Evolutionary conservation across 2,797 vertebrate genomes (phyloP).

Genomic region (Diplodus puntazzo): DNA sequence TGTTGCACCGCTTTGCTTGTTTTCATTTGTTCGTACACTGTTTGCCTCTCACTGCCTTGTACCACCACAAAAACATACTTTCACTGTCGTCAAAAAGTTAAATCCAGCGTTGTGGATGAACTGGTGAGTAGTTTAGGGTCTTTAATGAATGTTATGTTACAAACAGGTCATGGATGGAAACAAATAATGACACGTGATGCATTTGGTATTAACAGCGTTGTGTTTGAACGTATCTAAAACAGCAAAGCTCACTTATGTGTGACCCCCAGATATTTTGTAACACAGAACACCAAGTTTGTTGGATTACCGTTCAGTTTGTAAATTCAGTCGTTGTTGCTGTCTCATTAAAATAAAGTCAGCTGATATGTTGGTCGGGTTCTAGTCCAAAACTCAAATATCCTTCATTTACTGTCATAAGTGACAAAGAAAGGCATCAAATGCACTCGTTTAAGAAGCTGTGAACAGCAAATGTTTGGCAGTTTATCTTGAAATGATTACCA

Average conservation of each 20-base stretch:
- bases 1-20: conserved; percentile 72
- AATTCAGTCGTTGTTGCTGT: conserved; percentile 11
- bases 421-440: no score
- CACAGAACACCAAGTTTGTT: conserved; percentile 10
- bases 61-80: neutral
- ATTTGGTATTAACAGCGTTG: conserved; percentile 29
- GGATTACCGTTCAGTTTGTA: conserved; percentile 49
- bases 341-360: no score
- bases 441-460: no score
- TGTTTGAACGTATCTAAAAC: conserved; percentile 9
- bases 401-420: no score
- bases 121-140: neutral
- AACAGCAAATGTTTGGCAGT: no score
- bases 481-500: no score
- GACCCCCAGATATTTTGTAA: neutral
- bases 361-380: no score
- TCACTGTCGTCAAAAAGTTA: neutral
- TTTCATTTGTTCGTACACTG: conserved; percentile 55
- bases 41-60: conserved; percentile 42
- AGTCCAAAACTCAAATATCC: no score
- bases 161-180: no score
- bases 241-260: neutral
- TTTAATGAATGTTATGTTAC: neutral
- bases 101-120: neutral
- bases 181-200: neutral